A percentile compares a stretch with the other conserved stretches of the same genome.
Evolutionary conservation across 2,113 vertebrate species (phyloP).

Genomic region (Caretta caretta): DNA sequence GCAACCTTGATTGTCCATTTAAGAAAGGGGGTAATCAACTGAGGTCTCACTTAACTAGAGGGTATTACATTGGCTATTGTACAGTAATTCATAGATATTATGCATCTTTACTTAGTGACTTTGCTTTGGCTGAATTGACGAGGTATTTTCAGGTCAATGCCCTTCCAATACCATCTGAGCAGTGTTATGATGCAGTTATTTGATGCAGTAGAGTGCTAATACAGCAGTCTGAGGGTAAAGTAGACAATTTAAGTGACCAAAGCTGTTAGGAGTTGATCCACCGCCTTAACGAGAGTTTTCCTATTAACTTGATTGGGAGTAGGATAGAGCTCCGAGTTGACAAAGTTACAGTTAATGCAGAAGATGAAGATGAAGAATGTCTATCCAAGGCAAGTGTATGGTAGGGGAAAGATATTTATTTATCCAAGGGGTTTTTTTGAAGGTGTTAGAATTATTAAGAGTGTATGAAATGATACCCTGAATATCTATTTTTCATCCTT

Average conservation of each 20-base stretch:
- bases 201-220: background rate
- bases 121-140: background rate
- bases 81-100: background rate
- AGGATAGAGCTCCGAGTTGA: background rate
- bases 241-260: background rate
- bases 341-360: background rate
- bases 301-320: background rate
- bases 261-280: background rate
- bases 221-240: no score
- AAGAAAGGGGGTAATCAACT: background rate
- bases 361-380: background rate
- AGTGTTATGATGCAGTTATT: background rate
- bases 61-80: background rate
- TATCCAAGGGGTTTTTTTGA: background rate
- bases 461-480: background rate
- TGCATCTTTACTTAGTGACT: background rate
- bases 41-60: background rate
- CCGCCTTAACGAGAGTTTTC: background rate
- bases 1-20: background rate
- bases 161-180: background rate
- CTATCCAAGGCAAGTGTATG: background rate
- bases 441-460: background rate
- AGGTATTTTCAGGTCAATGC: background rate
- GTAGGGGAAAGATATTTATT: background rate
- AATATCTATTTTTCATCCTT: background rate